A percentile compares a stretch with the other conserved stretches of the same genome.
Evolutionary conservation across 2,888 invertebrate genomes (phyloP).

Genomic region (Thymelicus lineola): DNA sequence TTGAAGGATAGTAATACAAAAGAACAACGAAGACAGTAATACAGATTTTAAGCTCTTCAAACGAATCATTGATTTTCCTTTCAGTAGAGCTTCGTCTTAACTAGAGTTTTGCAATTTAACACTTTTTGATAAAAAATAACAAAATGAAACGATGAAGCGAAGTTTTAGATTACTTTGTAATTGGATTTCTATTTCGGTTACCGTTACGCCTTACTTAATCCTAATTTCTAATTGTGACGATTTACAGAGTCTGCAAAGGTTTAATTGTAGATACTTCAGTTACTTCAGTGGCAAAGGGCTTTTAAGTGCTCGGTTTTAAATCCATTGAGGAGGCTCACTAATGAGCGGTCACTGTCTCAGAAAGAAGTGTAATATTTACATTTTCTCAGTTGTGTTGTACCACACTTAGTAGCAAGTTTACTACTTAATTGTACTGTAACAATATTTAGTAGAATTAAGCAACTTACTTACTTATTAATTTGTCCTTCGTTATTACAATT

Average conservation of each 20-base stretch:
- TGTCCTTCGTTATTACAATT: too few relatives aligned
- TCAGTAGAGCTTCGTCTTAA: background rate
- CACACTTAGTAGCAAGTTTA: too few relatives aligned
- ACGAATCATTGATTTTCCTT: too few relatives aligned
- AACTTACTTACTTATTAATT: too few relatives aligned
- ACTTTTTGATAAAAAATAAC: conserved; percentile 17
- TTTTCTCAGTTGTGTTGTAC: too few relatives aligned
- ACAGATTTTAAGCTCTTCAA: too few relatives aligned
- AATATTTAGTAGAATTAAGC: too few relatives aligned
- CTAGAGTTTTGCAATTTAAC: background rate
- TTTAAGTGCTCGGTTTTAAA: conserved; percentile 15
- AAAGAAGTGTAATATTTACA: too few relatives aligned
- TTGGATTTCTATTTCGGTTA: conserved; percentile 28
- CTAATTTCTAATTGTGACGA: conserved; percentile 30
- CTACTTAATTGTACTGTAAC: too few relatives aligned
- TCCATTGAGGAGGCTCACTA: conserved; percentile 12
- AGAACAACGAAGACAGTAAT: background rate
- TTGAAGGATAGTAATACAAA: too few relatives aligned
- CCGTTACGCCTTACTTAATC: conserved; percentile 10
- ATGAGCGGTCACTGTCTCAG: conserved; percentile 14
- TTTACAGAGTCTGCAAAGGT: conserved; percentile 21
- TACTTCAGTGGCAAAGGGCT: background rate
- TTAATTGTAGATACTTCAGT: conserved; percentile 28
- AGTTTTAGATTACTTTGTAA: conserved; percentile 33
- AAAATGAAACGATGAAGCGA: conserved; percentile 9